These are phyloP conservation scores for Drosophila sp. DNA, from an alignment of 1,140 invertebrate species.

Conservation along the genomic window DNA sequence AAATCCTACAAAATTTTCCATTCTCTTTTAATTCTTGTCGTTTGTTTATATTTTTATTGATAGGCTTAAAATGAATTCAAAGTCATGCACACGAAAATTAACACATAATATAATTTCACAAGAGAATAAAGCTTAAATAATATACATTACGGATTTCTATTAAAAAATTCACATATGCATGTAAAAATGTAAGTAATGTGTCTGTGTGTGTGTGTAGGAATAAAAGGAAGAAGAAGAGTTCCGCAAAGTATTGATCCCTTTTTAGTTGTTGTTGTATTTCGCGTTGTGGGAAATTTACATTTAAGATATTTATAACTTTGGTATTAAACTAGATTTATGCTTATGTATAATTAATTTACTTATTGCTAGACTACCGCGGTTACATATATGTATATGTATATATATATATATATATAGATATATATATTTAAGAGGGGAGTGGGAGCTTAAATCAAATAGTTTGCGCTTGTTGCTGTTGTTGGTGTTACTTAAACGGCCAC, in stretches of 20 bases:
- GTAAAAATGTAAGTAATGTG: slow-evolving; percentile 53
- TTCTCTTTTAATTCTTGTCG: slow-evolving; percentile 17
- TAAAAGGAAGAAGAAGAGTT: slow-evolving; percentile 16
- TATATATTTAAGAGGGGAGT: slow-evolving; percentile 53
- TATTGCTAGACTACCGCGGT: slow-evolving; percentile 69
- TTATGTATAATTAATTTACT: slow-evolving; percentile 81
- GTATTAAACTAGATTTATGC: slow-evolving; percentile 83
- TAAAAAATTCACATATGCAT: slow-evolving; percentile 42
- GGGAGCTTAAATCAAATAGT: slow-evolving; percentile 76
- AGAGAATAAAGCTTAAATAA: slow-evolving; percentile 73
- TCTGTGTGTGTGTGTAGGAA: slow-evolving; percentile 17
- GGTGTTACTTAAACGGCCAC: slow-evolving; percentile 17
- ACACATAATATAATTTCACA: slow-evolving; percentile 69
- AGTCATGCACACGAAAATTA: slow-evolving; percentile 69
- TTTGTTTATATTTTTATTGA: slow-evolving; percentile 41
- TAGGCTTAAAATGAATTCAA: slow-evolving; percentile 52
- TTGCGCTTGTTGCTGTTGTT: slow-evolving; percentile 32
- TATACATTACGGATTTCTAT: slow-evolving; percentile 48
- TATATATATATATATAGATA: not conserved
- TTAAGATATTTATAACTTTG: slow-evolving; percentile 75
- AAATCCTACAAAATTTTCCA: not conserved
- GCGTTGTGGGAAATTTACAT: slow-evolving; percentile 49
- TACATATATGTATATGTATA: too few species aligned
- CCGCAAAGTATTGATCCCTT: slow-evolving; percentile 24
- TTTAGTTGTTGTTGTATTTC: slow-evolving; percentile 11